Percentiles rank a stretch among this genome's conserved stretches.
Conservation (phyloP, 2,888 invertebrate genomes). For the Agapetus fuscipes region DNA sequence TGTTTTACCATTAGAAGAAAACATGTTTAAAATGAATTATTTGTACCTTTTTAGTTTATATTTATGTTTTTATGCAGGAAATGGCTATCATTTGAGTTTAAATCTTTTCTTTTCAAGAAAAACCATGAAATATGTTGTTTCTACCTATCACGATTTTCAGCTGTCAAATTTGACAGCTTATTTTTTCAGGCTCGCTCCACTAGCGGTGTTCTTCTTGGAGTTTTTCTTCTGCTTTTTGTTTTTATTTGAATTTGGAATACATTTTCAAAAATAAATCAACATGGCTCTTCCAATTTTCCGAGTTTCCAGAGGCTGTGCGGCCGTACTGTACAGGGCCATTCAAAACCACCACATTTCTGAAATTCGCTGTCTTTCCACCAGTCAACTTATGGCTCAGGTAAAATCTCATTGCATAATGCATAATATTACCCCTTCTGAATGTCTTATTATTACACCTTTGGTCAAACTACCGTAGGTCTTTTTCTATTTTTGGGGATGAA, state of each 20-base stretch:
- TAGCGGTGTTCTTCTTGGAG: conserved; percentile 1
- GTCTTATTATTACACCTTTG: conserved; percentile 2
- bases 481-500: too few species aligned
- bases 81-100: too few species aligned
- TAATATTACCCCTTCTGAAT: too few species aligned
- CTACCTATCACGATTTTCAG: too few species aligned
- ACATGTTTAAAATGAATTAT: too few species aligned
- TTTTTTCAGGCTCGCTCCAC: conserved; percentile 3
- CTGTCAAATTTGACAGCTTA: too few species aligned
- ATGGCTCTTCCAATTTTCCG: conserved; percentile 13
- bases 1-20: too few species aligned
- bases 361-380: conserved; percentile 9
- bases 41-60: too few species aligned
- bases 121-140: too few species aligned
- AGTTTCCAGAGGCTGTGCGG: conserved; percentile 8
- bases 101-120: too few species aligned
- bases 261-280: background rate
- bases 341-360: conserved; percentile 3
- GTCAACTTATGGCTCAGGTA: conserved; percentile 15
- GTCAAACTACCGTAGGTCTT: too few species aligned
- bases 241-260: conserved; percentile 2
- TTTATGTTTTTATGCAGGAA: too few species aligned
- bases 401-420: background rate
- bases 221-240: conserved; percentile 1
- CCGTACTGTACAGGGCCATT: conserved; percentile 6